Evolutionary conservation across 2,888 invertebrate genomes (phyloP), one percentile per base, ranked within the genome.

Genomic region (Agrotis clavis): DNA sequence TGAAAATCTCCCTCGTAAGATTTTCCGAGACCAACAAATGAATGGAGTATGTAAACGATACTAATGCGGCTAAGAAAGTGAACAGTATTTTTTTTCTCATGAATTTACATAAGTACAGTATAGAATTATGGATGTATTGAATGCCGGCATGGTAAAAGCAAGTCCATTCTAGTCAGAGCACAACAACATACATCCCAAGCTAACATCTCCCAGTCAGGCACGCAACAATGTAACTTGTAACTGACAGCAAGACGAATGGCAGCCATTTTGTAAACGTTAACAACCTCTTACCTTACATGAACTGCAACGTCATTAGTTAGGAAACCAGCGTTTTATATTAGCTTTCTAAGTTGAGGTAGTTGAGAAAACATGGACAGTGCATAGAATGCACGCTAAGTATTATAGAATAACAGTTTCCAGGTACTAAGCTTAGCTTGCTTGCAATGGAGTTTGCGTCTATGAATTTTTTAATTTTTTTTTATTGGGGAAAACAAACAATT

Each of bases 291-390:
- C 57, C 75, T 66, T 75, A 75, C 64, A 50, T 60, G 63, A 77
- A 65, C 54, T 65, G 56, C 64, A 47, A 65, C 72, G 56, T 71
- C 78, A 65, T 76, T 61, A 71, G 60, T 78, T 71, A 62, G 50
- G 77, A 78, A 72, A 78, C 72, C 4, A 56, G 14, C 51, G n/a
- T 41, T 47, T 61, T 57, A 61, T 62, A 77, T 61, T 48, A 62
- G 50, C 78, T 71, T 63, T 66, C 57, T 77, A 62, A 75, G 77
- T 66, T 71, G 77, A 77, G 63, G 60, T 47, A 35, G 70, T 21
- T 41, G 6, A 69, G 56, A 62, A 65, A 65, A 78, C 51, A 51
- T 77, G 16, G 19, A 7, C 6, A n/a, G 7, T 21, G n/a, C 7
- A 50, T 13, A 35, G 25, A 70, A 30, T 77, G 35, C 14, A 54